These are phyloP conservation scores for Cyanoderma ruficeps DNA, from an alignment of 2,113 vertebrate genomes.

Conservation along the genomic window DNA sequence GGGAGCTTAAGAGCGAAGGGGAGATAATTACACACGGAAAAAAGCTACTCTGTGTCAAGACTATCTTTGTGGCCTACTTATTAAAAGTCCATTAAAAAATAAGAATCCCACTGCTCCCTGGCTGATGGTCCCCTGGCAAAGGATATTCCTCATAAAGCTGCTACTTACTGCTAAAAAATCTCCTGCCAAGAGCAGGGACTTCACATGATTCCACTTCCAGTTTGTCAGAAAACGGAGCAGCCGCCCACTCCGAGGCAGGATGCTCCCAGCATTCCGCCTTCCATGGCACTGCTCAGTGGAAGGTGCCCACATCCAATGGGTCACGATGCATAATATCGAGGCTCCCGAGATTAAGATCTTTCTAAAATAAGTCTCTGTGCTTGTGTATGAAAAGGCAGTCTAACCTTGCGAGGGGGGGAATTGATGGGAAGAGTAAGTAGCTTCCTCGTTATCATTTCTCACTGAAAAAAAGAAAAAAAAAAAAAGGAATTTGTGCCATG, in stretches of 20 bases:
- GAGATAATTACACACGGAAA: slow-evolving; percentile 29
- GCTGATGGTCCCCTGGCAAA: slow-evolving; percentile 58
- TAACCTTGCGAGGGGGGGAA: background rate
- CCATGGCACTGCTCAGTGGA: background rate
- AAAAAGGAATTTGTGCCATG: background rate
- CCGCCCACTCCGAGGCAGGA: background rate
- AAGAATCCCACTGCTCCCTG: slow-evolving; percentile 48
- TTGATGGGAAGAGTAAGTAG: background rate
- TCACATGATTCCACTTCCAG: slow-evolving; percentile 9
- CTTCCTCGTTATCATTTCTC: background rate
- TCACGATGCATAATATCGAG: background rate
- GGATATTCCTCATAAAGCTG: slow-evolving; percentile 53
- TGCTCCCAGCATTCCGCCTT: background rate
- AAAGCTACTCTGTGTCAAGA: slow-evolving; percentile 27
- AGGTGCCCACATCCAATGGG: background rate
- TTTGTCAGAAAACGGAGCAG: background rate
- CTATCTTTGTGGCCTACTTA: slow-evolving; percentile 62
- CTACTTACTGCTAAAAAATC: slow-evolving; percentile 51
- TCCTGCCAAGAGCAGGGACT: slow-evolving; percentile 30
- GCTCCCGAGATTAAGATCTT: background rate
- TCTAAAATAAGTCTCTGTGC: background rate
- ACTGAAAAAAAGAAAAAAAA: background rate
- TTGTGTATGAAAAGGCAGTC: background rate
- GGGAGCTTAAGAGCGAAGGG: background rate
- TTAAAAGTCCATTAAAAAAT: slow-evolving; percentile 62